Evolutionary conservation across 2,888 invertebrate species (phyloP), one percentile per base, ranked within the genome.

Genomic region (Galerucella nymphaeae): DNA sequence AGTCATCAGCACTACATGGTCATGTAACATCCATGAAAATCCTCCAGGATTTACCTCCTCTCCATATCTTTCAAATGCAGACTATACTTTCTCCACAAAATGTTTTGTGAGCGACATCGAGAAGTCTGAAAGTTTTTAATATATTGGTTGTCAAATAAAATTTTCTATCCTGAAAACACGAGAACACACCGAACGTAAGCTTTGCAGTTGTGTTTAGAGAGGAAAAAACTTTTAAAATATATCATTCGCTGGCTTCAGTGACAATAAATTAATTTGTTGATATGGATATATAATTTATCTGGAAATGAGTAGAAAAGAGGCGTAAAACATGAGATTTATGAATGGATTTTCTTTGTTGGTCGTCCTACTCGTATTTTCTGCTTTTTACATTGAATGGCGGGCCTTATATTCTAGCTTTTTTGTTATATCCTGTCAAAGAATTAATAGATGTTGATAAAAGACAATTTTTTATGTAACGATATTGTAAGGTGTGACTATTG

Each of bases 251-350:
- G 18, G 59, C 59, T 62, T 42, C 18, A 11, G 45, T 45, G 55
- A 64, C 45, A 38, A 70, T 70, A 70, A 63, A 70, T 70, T 70
- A 70, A 70, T 64, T 69, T 69, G 62, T 69, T 69, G 69, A 69
- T 70, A 45, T 70, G 70, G 63, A 55, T 70, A 70, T 42, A 57
- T 48, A 63, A 70, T 70, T 63, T 70, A 70, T 70, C 63, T 57
- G 14, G 45, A 63, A 57, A 63, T 70, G 63, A 64, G 57, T 59
- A 57, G 63, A 70, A 70, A 70, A 62, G 55, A 69, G 69, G 62
- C 69, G 62, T 69, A 53, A 69, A 70, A 63, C 63, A 55, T 16
- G 70, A 70, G 63, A 70, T 70, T 70, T 70, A 70, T 70, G 70
- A 70, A 70, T 64, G 70, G 70, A 70, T 63, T 70, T 70, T 70